Base-by-base conservation (phyloP, 2,888 invertebrate species). In the Folsomia manolachei region DNA sequence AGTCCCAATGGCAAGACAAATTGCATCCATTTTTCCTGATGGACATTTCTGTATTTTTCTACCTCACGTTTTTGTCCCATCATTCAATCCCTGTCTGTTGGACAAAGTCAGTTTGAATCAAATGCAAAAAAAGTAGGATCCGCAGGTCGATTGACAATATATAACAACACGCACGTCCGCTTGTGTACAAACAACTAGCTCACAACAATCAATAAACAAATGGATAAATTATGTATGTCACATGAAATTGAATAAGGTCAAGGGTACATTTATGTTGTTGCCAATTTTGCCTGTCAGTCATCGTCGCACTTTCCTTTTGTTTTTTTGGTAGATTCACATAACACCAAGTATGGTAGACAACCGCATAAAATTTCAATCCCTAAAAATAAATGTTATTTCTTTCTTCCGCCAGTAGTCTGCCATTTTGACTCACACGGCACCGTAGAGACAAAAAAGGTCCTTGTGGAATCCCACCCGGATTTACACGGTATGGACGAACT, bases 21-120 rank as follows among this genome's bases (percentile, higher is more conserved):
- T 62, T 24, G 14, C 2, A 24, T 14, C 62, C 7, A 62, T 62
- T 62, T 62, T 7, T 2, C 62, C 25, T 62, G 62, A 62, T 62
- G 7, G 62, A 62, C 62, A 62, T 62, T 62, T 62, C 62, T 14
- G 62, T 39, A 39, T 39, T 9, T 39, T 39, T 39, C 39, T 14
- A 4, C 39, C 7, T 39, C 39, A 39, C 39, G 39, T 62, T 62
- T 39, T 39, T 39, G 24, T 23, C 25, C 2, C 25, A 7, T 62
- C 62, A 18, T 60, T 25, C 11, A 23, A 25, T 24, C 23, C 18
- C 4, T 7, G 60, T 60, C 21, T 24, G 62, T 11, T 18, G 25
- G 21, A 62, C 23, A 56, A 14, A 62, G 62, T 39, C 39, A 39
- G 39, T 39, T 14, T 9, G 39, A 4, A n/a, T n/a, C n/a, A n/a